Percentiles rank a stretch among this genome's conserved stretches.
These are phyloP conservation scores for Heptranchias perlo DNA, from an alignment of 2,113 vertebrate species.

Conservation along the genomic window DNA sequence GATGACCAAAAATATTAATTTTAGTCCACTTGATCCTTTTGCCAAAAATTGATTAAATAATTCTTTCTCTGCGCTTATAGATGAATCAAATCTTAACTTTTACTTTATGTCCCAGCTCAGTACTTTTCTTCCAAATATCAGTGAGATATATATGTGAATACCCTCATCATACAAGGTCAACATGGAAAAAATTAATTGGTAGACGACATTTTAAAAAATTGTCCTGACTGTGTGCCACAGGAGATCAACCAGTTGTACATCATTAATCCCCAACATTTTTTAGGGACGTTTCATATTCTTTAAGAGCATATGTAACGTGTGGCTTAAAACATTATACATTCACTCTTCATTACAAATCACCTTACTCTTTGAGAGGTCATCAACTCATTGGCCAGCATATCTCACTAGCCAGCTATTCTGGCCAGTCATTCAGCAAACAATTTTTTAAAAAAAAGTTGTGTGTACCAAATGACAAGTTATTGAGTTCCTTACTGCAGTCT, in stretches of 20 bases:
- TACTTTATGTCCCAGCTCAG: neutral
- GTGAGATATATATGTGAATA: neutral
- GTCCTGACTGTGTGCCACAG: neutral
- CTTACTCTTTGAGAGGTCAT: neutral
- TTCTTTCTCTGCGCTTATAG: neutral
- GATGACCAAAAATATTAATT: neutral
- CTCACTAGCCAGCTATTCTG: too few species aligned
- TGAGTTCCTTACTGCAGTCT: too few species aligned
- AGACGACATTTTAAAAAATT: neutral
- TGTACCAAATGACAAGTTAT: too few species aligned
- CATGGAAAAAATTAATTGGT: neutral
- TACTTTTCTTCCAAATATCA: neutral
- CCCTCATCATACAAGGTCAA: neutral
- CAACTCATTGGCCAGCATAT: too few species aligned
- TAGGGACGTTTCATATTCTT: neutral
- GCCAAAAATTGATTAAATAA: neutral
- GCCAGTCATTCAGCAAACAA: too few species aligned
- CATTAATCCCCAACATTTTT: neutral
- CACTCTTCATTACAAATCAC: neutral
- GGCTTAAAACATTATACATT: neutral
- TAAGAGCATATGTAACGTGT: neutral
- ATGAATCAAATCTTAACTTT: neutral
- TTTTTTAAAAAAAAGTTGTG: too few species aligned
- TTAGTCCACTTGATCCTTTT: neutral
- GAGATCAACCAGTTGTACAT: neutral